Evolutionary conservation across 1,140 invertebrate species (phyloP).

Genomic region (Pogonomyrmex californicus): DNA sequence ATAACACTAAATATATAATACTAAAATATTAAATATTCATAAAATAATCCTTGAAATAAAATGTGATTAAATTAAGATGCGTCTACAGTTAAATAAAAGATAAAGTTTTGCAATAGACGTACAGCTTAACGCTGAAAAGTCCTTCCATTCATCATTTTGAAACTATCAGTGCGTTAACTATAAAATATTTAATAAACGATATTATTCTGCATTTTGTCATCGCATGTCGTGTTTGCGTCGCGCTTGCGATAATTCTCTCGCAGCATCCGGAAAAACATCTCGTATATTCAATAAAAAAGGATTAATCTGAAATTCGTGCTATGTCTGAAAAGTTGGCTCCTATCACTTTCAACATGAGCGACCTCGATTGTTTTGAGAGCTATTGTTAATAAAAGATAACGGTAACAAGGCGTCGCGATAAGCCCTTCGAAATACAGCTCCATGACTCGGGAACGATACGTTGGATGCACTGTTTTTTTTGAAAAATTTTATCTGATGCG

Average conservation of each 20-base stretch:
- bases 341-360: constrained; percentile 26
- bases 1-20: not conserved
- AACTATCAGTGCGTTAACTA: not conserved
- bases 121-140: not conserved
- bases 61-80: not conserved
- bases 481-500: constrained; percentile 33
- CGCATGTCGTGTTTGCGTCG: no score
- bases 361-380: constrained; percentile 1
- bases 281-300: not conserved
- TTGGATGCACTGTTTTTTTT: constrained; percentile 15
- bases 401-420: constrained; percentile 29
- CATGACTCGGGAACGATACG: constrained; percentile 11
- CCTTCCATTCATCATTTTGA: not conserved
- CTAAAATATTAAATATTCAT: no score
- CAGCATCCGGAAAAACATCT: not conserved
- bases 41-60: not conserved
- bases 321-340: constrained; percentile 6
- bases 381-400: constrained; percentile 44
- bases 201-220: not conserved
- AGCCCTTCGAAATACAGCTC: constrained; percentile 27
- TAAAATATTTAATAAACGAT: not conserved
- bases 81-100: not conserved
- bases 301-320: not conserved
- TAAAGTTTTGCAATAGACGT: not conserved
- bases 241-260: not conserved